A percentile compares a stretch with the other conserved stretches of the same genome.
Evolutionary conservation across 2,113 vertebrate species (phyloP).

Genomic region (Cynopterus brachyotis): DNA sequence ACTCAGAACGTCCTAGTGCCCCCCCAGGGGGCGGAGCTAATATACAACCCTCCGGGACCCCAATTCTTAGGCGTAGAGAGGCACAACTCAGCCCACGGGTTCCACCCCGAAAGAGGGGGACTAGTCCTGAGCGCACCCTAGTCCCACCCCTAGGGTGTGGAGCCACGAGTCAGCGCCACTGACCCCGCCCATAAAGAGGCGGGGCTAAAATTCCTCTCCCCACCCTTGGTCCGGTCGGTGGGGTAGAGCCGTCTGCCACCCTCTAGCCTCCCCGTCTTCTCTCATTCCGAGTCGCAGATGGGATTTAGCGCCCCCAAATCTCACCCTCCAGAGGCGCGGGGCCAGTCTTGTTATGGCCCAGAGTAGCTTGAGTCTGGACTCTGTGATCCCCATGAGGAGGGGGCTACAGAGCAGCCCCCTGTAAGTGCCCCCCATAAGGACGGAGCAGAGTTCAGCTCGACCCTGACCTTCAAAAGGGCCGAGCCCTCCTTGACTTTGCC

Average conservation of each 20-base stretch:
- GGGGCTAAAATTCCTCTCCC: background rate
- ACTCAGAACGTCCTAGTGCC: background rate
- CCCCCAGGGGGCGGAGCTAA: background rate
- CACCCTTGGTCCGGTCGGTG: background rate
- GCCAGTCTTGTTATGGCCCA: background rate
- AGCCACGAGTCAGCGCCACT: too few relatives aligned
- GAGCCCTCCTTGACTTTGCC: background rate
- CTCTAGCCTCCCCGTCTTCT: accelerated
- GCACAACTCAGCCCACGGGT: background rate
- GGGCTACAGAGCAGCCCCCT: background rate
- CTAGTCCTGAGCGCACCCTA: background rate
- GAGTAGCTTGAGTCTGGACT: background rate
- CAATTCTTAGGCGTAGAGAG: background rate
- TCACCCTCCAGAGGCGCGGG: background rate
- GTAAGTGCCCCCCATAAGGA: background rate
- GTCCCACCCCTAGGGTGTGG: background rate
- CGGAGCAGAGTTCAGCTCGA: background rate
- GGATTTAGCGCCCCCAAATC: accelerated
- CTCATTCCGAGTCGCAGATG: background rate
- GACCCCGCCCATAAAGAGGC: background rate
- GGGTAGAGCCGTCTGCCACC: background rate
- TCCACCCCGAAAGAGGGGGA: background rate
- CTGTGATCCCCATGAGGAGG: background rate
- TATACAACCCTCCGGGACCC: background rate
- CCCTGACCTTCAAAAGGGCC: background rate